These are phyloP conservation scores for Spodoptera frugiperda DNA, from an alignment of 1,140 invertebrate species.

Conservation along the genomic window DNA sequence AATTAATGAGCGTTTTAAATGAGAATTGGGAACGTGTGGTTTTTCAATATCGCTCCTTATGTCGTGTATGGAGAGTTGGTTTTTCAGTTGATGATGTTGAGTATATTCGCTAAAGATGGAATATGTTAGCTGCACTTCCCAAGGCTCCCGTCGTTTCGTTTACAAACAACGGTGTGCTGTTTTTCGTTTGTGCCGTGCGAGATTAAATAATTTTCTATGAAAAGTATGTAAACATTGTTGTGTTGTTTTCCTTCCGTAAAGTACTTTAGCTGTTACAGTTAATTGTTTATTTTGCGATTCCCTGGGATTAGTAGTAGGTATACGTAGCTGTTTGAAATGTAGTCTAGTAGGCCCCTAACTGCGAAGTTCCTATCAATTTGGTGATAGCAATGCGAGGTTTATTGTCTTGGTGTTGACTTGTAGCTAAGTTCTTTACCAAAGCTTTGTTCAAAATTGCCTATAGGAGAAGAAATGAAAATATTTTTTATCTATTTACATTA, in stretches of 20 bases:
- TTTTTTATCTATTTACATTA: too few relatives aligned
- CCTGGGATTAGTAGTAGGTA: too few relatives aligned
- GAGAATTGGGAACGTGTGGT: neutral
- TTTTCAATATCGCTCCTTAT: conserved; percentile 24
- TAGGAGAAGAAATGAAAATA: too few relatives aligned
- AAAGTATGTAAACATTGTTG: conserved; percentile 68
- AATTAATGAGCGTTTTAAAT: conserved; percentile 13
- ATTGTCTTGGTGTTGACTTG: too few relatives aligned
- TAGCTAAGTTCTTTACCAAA: too few relatives aligned
- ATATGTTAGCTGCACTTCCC: conserved; percentile 76
- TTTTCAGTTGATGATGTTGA: conserved; percentile 64
- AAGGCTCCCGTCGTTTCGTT: conserved; percentile 80
- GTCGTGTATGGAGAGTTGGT: conserved; percentile 59
- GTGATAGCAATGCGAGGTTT: too few relatives aligned
- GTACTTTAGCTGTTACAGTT: conserved; percentile 10
- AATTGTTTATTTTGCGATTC: conserved; percentile 20
- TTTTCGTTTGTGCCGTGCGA: conserved; percentile 74
- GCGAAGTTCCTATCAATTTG: too few relatives aligned
- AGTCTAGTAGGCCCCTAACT: too few relatives aligned
- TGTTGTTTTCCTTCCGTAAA: conserved; percentile 40
- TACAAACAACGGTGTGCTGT: conserved; percentile 78
- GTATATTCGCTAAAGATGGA: conserved; percentile 66
- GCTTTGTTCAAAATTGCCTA: too few relatives aligned
- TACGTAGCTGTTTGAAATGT: neutral
- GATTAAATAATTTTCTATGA: conserved; percentile 78